Base-by-base conservation (phyloP, 2,113 vertebrate species). In the Melanostigma gelatinosum region DNA sequence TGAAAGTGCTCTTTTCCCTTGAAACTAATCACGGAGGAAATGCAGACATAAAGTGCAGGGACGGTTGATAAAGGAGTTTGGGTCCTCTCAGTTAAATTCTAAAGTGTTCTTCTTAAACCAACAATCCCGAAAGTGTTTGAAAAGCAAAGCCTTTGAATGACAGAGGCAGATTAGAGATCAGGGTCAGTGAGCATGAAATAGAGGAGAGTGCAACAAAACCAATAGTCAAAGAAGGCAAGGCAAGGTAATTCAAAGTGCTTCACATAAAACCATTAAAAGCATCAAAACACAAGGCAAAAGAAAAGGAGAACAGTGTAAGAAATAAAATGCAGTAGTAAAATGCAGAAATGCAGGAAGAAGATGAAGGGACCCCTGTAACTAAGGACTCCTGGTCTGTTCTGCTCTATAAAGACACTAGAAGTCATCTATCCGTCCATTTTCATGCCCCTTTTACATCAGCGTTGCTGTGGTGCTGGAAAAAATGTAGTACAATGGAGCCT, bases 21-120 rank as follows among this genome's bases (percentile, higher is more conserved):
- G 67, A 79, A 78, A 70, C 74, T 77, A 79, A 83, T 79, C 87
- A 66, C 34, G 38, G 75, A 79, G 38, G 61, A 85, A 58, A 70
- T 38, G 36, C 64, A 16, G 27, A 38, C 70, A 72, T 76, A 48
- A 77, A 62, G 42, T 34, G 60, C 8, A 38, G 40, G 38, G n/a
- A 57, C n/a, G 61, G 36, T 64, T 60, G 57, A 75, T 76, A 72
- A 78, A 84, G 8, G 54, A 57, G 36, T 72, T 60, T 73, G 34
- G 27, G 50, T 10, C 29, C 29, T 71, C 38, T 29, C 27, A 27
- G 61, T 52, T 73, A 72, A 75, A 83, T 61, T 50, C 16, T 60
- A 16, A 71, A 63, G 60, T 67, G 64, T 77, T 84, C 52, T 69
- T 46, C 70, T 78, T 72, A 55, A 81, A 86, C 64, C 57, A 72